A percentile compares a stretch with the other conserved stretches of the same genome.
Evolutionary conservation across 2,113 vertebrate genomes (phyloP).

Genomic region (Percopsis transmontana): DNA sequence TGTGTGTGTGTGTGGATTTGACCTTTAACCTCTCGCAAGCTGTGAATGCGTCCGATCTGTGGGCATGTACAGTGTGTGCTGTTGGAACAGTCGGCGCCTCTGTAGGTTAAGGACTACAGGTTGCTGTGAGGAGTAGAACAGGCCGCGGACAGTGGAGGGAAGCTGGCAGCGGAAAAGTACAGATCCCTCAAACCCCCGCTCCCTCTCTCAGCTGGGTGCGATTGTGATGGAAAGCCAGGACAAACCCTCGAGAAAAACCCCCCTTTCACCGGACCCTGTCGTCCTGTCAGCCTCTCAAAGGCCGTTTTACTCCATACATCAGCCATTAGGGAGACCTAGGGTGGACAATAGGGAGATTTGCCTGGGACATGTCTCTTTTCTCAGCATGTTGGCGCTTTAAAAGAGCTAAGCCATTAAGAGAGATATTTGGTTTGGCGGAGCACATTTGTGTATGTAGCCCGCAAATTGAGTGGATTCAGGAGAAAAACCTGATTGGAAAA

Average conservation of each 20-base stretch:
- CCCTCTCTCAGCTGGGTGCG: conserved; percentile 23
- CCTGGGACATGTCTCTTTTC: conserved; percentile 52
- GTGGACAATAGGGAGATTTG: conserved; percentile 59
- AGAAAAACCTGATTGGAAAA: no score
- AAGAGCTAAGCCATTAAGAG: not conserved
- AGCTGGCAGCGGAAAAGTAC: conserved; percentile 74
- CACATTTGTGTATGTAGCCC: not conserved
- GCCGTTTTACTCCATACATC: conserved; percentile 49
- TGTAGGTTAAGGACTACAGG: no score
- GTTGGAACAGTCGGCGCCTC: no score
- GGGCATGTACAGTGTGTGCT: conserved; percentile 19
- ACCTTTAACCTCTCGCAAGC: conserved; percentile 43
- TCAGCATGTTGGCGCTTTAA: conserved; percentile 35
- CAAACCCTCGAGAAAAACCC: conserved; percentile 59
- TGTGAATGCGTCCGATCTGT: conserved; percentile 20
- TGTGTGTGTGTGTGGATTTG: no score
- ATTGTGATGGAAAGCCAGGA: conserved; percentile 72
- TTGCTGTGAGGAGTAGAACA: conserved; percentile 18
- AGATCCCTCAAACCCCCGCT: conserved; percentile 61
- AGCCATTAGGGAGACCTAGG: conserved; percentile 44
- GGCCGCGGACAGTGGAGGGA: not conserved
- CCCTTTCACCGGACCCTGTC: conserved; percentile 47
- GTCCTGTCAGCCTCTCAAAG: conserved; percentile 62
- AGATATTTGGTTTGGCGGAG: not conserved
- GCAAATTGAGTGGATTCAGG: not conserved